A percentile compares a stretch with the other conserved stretches of the same genome.
These are phyloP conservation scores for Rousettus leschenaultii DNA, from an alignment of 2,113 vertebrate genomes.

Conservation along the genomic window DNA sequence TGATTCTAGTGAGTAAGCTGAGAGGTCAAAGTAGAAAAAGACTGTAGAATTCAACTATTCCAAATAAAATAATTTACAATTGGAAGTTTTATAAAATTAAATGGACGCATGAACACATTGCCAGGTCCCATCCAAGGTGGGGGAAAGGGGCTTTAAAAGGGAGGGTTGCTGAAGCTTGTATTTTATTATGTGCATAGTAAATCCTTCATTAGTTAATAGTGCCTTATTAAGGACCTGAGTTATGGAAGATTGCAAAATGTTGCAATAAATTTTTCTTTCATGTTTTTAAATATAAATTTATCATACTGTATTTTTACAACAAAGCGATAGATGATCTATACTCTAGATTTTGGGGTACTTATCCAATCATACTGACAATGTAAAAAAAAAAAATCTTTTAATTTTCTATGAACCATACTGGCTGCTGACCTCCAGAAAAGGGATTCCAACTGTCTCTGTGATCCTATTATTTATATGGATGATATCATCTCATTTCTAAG, in stretches of 20 bases:
- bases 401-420: not conserved
- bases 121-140: not conserved
- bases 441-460: not conserved
- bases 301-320: not conserved
- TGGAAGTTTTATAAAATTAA: not conserved
- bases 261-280: not conserved
- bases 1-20: not conserved
- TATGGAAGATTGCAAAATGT: not conserved
- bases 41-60: not conserved
- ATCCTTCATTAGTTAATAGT: not conserved
- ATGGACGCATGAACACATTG: not conserved
- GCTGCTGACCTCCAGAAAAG: not conserved
- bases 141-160: not conserved
- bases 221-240: not conserved
- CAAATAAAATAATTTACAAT: not conserved
- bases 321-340: not conserved
- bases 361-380: not conserved
- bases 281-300: not conserved
- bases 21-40: not conserved
- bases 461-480: not conserved
- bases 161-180: not conserved
- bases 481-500: not conserved
- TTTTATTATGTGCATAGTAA: not conserved
- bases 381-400: not conserved
- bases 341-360: not conserved